Conservation (phyloP, 2,113 vertebrate species). For the Equus quagga region DNA sequence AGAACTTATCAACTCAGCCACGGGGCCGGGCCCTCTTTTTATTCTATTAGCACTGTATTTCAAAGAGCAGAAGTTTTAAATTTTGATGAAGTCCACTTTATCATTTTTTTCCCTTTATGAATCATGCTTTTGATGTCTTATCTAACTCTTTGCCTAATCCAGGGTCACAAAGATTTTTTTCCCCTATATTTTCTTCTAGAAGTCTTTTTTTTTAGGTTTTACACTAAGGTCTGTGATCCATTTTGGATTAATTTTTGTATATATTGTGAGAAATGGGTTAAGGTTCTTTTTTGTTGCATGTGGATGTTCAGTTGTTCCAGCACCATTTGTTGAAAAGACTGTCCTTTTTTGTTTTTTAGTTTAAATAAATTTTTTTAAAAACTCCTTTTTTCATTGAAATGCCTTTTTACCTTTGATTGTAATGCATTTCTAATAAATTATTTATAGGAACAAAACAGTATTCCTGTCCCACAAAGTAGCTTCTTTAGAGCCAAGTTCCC, state of each 20-base stretch:
- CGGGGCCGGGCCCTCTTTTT: too few species aligned
- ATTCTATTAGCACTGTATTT: neutral
- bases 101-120: neutral
- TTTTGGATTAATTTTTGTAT: slow-evolving; percentile 2
- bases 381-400: neutral
- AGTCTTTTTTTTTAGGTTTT: neutral
- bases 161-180: neutral
- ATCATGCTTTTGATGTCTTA: neutral
- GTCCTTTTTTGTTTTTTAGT: neutral
- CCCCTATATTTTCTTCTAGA: neutral
- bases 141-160: neutral
- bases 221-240: neutral
- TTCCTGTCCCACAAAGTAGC: neutral
- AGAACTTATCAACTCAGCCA: too few species aligned
- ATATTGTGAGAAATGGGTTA: neutral
- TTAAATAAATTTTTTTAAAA: too few species aligned
- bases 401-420: neutral
- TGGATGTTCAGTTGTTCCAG: neutral
- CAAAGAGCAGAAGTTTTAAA: neutral
- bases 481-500: neutral
- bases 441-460: neutral
- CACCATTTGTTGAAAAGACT: neutral
- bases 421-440: slow-evolving; percentile 14
- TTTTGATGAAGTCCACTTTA: neutral
- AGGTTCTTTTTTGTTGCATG: neutral